Evolutionary conservation across 2,888 invertebrate species (phyloP), one percentile per base, ranked within the genome.

Genomic region (Hypsopygia costalis): DNA sequence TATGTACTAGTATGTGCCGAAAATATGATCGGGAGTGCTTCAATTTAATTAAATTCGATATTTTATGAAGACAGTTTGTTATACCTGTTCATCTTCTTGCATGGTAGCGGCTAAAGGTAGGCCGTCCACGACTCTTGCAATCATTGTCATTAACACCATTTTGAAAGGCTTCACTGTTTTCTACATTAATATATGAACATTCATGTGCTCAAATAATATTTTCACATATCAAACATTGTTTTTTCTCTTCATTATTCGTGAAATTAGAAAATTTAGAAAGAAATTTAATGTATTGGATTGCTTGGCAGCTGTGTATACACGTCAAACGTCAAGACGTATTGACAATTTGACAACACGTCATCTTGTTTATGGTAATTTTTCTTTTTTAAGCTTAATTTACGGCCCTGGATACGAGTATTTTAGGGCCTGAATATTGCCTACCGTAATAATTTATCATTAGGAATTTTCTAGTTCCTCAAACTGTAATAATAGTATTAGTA

Each of bases 131-230:
- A 98, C 94, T 62, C 99, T 92, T 16, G 98, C 98, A 69, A 99
- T 98, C 96, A 99, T 97, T 49, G 99, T 99, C 91, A 98, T 93
- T 72, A 98, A 85, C 78, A 99, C 97, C 98, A 98, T 99, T 75
- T 88, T 92, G 55, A 46, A 49, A 35, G 44, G 43, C 64, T 45
- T 48, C 53, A 58, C 28, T 49, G 62, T 73, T 55, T 58, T 44
- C 66, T 51, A 58, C 61, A 52, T 52, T 49, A 61, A 52, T 54
- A 65, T 50, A 66, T 52, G 61, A 58, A 49, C 42, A 51, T 55
- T 48, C 45, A 41, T 51, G 49, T 51, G 41, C 47, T 46, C 44
- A 44, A 40, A 43, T 41, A 47, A 44, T 53, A 49, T 46, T 53
- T 59, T 55, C 51, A 61, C 49, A 59, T 43, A 55, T 47, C 49